Conservation (phyloP, 2,888 invertebrate genomes). For the Ochropacha duplaris region DNA sequence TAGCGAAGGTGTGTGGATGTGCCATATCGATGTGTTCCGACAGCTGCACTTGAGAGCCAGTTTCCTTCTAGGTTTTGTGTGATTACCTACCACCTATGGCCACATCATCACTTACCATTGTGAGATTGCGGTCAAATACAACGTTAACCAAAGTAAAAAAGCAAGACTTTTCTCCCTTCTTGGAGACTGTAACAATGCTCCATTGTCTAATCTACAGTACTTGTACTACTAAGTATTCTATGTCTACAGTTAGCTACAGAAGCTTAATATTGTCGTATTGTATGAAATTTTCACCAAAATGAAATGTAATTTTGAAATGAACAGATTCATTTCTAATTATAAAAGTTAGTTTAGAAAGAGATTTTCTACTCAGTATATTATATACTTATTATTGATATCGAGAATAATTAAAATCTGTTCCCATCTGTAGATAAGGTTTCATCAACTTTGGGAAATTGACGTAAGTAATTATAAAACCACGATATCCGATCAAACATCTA, state of each 20-base stretch:
- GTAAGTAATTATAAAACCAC: neutral
- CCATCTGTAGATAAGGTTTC: neutral
- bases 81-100: too few species aligned
- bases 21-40: too few species aligned
- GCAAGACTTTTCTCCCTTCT: constrained; percentile 10
- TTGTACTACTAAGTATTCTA: too few species aligned
- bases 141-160: too few species aligned
- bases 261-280: neutral
- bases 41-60: too few species aligned
- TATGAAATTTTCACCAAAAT: too few species aligned
- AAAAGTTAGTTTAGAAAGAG: neutral
- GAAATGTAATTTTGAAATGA: neutral
- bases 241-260: constrained; percentile 15
- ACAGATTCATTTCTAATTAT: neutral
- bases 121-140: too few species aligned
- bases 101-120: too few species aligned
- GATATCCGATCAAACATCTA: neutral
- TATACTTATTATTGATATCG: too few species aligned
- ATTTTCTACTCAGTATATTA: neutral
- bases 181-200: constrained; percentile 31
- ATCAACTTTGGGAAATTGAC: neutral
- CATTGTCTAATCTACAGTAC: constrained; percentile 39
- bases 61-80: too few species aligned
- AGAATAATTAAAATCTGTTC: neutral
- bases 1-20: too few species aligned